Evolutionary conservation across 2,888 invertebrate species (phyloP).

Genomic region (Drosophila glabriapex): DNA sequence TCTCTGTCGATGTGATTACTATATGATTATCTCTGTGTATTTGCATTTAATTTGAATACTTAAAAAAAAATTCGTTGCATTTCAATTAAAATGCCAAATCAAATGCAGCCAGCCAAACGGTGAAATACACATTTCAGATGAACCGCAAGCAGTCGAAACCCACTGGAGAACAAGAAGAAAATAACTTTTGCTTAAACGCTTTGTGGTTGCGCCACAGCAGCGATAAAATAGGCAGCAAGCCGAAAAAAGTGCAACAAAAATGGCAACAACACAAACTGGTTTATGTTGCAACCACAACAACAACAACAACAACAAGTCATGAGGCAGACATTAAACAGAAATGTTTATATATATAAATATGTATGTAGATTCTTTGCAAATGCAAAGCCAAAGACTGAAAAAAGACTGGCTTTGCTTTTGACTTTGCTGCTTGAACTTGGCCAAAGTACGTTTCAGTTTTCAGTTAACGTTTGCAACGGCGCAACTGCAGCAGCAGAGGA

Average conservation of each 20-base stretch:
- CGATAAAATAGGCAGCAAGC: slow-evolving; percentile 13
- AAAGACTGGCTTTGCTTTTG: slow-evolving; percentile 39
- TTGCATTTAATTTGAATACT: slow-evolving; percentile 72
- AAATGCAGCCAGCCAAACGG: slow-evolving; percentile 38
- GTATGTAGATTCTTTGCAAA: slow-evolving; percentile 44
- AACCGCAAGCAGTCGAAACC: slow-evolving; percentile 54
- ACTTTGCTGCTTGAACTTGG: slow-evolving; percentile 73
- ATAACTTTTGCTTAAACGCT: slow-evolving; percentile 67
- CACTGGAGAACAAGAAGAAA: slow-evolving; percentile 11
- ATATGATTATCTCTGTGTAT: slow-evolving; percentile 1
- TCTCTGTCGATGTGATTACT: not conserved
- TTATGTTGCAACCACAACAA: slow-evolving; percentile 59
- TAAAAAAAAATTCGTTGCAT: slow-evolving; percentile 55
- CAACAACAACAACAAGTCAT: slow-evolving; percentile 20
- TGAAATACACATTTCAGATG: slow-evolving; percentile 37
- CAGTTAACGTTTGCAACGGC: slow-evolving; percentile 41
- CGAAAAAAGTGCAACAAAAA: slow-evolving; percentile 30
- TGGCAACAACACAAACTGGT: slow-evolving; percentile 60
- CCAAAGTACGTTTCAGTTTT: slow-evolving; percentile 41
- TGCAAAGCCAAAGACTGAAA: slow-evolving; percentile 23
- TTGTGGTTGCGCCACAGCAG: slow-evolving; percentile 58
- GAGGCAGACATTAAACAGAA: slow-evolving; percentile 19
- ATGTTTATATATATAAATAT: slow-evolving; percentile 1
- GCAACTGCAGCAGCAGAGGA: slow-evolving; percentile 28
- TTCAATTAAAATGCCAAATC: slow-evolving; percentile 71